Percentiles rank a stretch among this genome's conserved stretches.
phyloP scores from a whole-genome alignment of 2,113 vertebrate genomes.

The Psittacula cyanocephala region DNA sequence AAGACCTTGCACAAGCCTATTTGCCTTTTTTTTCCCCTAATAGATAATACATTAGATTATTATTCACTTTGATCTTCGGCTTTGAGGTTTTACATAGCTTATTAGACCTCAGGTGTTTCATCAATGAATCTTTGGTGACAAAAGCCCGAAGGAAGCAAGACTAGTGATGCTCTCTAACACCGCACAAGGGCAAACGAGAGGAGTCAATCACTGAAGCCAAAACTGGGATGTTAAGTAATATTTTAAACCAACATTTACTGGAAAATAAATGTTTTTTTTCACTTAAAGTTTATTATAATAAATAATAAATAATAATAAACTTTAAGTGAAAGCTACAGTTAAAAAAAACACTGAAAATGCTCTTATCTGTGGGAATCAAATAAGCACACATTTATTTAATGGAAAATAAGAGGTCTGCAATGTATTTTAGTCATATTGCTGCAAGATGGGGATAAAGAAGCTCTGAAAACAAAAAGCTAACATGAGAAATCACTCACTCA shows the following conservation, averaged over 20 bases:
- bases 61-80: background rate
- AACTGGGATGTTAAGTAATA: background rate
- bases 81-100: background rate
- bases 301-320: background rate
- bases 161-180: background rate
- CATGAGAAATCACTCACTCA: background rate
- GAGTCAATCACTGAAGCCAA: background rate
- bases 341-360: background rate
- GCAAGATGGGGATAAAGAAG: background rate
- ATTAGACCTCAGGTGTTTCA: background rate
- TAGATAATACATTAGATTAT: background rate
- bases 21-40: background rate
- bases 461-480: background rate
- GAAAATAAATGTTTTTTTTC: too few relatives aligned
- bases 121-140: background rate
- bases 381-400: background rate
- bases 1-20: background rate
- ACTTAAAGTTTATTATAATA: too few relatives aligned
- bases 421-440: background rate
- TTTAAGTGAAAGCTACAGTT: background rate
- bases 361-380: background rate
- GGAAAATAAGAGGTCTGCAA: rapidly evolving
- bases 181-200: background rate
- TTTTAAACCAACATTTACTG: background rate
- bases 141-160: background rate